Conservation (phyloP, 1,140 invertebrate genomes). For the Saccostrea glomerata region DNA sequence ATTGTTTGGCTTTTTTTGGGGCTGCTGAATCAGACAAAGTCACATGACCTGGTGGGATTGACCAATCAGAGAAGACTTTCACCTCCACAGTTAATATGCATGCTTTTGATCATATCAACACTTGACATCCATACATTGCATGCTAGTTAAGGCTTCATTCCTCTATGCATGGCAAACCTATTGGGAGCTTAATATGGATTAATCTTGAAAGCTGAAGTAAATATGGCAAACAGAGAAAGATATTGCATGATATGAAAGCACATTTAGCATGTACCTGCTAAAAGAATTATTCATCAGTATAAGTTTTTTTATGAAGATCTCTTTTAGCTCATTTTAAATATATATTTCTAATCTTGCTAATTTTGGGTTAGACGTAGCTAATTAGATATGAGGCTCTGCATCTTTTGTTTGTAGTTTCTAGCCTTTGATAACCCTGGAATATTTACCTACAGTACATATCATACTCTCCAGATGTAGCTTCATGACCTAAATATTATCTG, state of each 20-base stretch:
- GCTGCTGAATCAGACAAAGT: constrained; percentile 27
- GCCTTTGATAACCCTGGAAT: constrained; percentile 7
- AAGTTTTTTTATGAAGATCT: constrained; percentile 29
- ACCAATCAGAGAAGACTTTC: constrained; percentile 31
- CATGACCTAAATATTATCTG: constrained; percentile 22
- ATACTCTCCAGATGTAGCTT: background rate
- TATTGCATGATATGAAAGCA: constrained; percentile 20
- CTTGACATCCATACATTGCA: constrained; percentile 28
- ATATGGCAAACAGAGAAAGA: constrained; percentile 25
- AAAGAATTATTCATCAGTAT: constrained; percentile 29
- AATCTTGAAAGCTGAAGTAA: constrained; percentile 18
- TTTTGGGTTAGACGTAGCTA: constrained; percentile 1
- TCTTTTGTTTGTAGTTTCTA: constrained; percentile 26
- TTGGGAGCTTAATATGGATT: constrained; percentile 27
- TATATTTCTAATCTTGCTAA: background rate
- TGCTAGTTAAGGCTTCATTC: constrained; percentile 33
- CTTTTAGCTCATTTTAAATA: background rate
- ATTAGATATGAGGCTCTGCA: background rate
- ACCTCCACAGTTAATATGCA: constrained; percentile 31
- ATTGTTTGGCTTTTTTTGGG: constrained; percentile 22
- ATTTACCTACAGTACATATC: background rate
- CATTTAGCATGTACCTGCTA: constrained; percentile 30
- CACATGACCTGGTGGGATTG: constrained; percentile 11
- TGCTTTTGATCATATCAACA: constrained; percentile 23
- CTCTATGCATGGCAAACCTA: constrained; percentile 23